phyloP scores from a whole-genome alignment of 2,113 vertebrate species.

The Zosterops pallidus region DNA sequence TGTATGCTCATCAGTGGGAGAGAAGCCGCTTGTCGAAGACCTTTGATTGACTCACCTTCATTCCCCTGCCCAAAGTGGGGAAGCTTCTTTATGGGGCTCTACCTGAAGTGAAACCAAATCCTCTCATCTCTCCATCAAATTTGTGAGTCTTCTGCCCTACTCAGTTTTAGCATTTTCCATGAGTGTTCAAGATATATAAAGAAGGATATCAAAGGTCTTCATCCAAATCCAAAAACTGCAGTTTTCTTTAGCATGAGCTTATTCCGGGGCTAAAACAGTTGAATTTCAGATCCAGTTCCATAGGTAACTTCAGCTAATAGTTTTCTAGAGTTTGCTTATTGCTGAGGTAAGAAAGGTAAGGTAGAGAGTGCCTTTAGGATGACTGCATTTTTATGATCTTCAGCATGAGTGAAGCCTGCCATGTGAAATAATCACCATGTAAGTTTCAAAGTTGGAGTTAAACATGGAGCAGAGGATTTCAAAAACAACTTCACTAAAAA shows the following conservation, averaged over 20 bases:
- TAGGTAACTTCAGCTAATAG: not conserved
- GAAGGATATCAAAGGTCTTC: not conserved
- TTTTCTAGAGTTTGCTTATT: not conserved
- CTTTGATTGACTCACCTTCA: not conserved
- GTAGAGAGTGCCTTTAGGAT: not conserved
- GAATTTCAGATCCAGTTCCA: not conserved
- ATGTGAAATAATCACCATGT: not conserved
- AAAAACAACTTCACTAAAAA: not conserved
- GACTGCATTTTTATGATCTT: not conserved
- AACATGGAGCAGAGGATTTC: not conserved
- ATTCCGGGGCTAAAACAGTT: not conserved
- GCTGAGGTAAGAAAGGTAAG: not conserved
- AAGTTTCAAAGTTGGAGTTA: not conserved
- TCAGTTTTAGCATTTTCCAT: not conserved
- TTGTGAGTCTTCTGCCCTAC: not conserved
- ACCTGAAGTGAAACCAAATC: not conserved
- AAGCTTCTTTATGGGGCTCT: fast-evolving
- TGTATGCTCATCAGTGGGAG: not conserved
- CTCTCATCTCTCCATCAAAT: not conserved
- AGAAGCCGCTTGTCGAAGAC: fast-evolving
- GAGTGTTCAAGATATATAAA: not conserved
- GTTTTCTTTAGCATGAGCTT: not conserved
- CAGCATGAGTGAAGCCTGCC: not conserved
- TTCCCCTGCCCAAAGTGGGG: not conserved
- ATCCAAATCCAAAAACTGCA: not conserved